A percentile compares a stretch with the other conserved stretches of the same genome.
phyloP scores from a whole-genome alignment of 2,888 invertebrate genomes.

The Seira sanloemensis region DNA sequence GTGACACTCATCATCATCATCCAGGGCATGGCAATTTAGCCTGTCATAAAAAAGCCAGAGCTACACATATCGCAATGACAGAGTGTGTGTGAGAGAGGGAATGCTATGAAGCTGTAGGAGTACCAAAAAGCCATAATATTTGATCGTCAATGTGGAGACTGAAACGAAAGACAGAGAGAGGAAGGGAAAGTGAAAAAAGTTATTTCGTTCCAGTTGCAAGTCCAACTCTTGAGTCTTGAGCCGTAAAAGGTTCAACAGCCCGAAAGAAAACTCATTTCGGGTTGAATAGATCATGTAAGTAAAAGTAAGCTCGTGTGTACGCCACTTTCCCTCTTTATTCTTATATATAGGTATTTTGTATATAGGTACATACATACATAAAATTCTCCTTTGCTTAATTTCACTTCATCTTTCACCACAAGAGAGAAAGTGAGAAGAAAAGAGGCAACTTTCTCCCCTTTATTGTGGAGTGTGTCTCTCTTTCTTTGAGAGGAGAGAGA shows the following conservation, averaged over 20 bases:
- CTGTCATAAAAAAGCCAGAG: conserved; percentile 38
- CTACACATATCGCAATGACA: too few relatives aligned
- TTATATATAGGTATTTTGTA: too few relatives aligned
- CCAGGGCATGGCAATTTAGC: conserved; percentile 53
- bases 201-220: neutral
- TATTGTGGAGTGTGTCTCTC: neutral
- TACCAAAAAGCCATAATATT: too few relatives aligned
- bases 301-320: neutral
- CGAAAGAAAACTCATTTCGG: neutral
- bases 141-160: too few relatives aligned
- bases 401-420: neutral
- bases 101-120: too few relatives aligned
- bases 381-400: neutral
- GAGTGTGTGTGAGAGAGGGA: too few relatives aligned
- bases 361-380: neutral
- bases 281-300: neutral
- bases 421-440: too few relatives aligned
- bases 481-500: neutral
- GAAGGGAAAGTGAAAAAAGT: neutral
- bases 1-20: conserved; percentile 41
- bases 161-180: too few relatives aligned
- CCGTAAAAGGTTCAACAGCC: neutral
- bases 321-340: too few relatives aligned
- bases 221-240: neutral
- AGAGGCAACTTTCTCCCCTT: too few relatives aligned